phyloP scores from a whole-genome alignment of 2,797 vertebrate genomes.

The Pyrocephalus nanus region DNA sequence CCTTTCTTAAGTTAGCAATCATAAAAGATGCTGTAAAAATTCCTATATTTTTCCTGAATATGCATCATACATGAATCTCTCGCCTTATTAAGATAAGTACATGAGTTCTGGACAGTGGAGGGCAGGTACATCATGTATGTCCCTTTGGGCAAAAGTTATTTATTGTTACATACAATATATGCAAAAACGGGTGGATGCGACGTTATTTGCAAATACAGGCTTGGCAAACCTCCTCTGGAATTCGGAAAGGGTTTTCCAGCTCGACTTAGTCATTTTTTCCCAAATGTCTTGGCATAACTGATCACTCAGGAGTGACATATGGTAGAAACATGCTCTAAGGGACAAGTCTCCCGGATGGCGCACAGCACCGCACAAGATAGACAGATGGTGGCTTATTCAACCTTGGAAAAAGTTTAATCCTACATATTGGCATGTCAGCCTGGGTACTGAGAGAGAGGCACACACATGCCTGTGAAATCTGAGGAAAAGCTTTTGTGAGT shows the following conservation, averaged over 20 bases:
- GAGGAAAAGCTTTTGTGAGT: conserved; percentile 49
- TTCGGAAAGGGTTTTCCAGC: conserved; percentile 68
- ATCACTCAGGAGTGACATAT: conserved; percentile 84
- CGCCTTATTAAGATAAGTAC: neutral
- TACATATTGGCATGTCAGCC: conserved; percentile 65
- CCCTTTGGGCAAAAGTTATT: neutral
- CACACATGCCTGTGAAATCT: conserved; percentile 53
- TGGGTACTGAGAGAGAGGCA: conserved; percentile 48
- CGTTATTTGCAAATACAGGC: conserved; percentile 50
- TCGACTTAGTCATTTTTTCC: conserved; percentile 61
- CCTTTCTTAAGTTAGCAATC: neutral
- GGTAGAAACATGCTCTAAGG: conserved; percentile 83
- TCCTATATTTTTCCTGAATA: neutral
- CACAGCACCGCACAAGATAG: conserved; percentile 78
- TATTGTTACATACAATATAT: neutral
- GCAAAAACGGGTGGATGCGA: neutral
- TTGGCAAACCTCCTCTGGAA: conserved; percentile 63
- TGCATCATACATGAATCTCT: neutral
- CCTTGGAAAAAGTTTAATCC: conserved; percentile 83
- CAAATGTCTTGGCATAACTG: conserved; percentile 69
- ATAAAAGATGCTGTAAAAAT: neutral
- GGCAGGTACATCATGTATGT: neutral
- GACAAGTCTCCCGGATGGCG: conserved; percentile 82
- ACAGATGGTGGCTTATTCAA: conserved; percentile 89
- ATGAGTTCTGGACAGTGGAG: neutral